Evolutionary conservation across 2,797 vertebrate genomes (phyloP), one percentile per base, ranked within the genome.

Genomic region (Anguilla marmorata): DNA sequence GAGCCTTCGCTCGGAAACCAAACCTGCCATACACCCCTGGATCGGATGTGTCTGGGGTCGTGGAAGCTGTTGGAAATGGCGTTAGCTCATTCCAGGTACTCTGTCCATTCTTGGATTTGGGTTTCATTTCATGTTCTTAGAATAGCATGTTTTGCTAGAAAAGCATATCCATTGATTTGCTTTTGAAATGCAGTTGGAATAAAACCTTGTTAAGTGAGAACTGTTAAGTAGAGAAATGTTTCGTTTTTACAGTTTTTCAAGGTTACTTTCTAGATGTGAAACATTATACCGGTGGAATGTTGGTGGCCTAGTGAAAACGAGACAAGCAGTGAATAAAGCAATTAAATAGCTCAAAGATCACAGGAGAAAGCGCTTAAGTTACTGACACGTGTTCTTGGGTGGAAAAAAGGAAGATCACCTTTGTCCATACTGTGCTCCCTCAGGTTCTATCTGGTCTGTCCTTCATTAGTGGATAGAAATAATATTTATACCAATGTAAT

Each of bases 21-120:
- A 0, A 84, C 2, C 91, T 99, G 9, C 98, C 98, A 0, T 99
- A 97, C 87, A 99, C 96, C 0, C 98, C 98, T 0, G 98, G 98
- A 85, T 89, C 94, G 0, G 98, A 99, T 8, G 96, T 97, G 24
- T 95, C 97, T 0, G 98, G 98, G 4, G 92, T 97, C 1, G 88
- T 99, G 56, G 96, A 97, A 79, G 88, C 90, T 0, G 93, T 97
- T 2, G 98, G 98, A 87, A 93, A 95, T 0, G 92, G 91, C 0
- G 97, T 98, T 66, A 92, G 91, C 30, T 88, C 92, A 0, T 93
- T 99, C 37, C 96, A 97, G 98, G 98, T 99, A 12, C 19, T 3
- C 27, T 76, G 37, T 30, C 72, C 30, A 30, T 45, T 11, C n/a
- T 16, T 87, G 21, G 24, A 79, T 41, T 21, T 50, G 45, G 41